Evolutionary conservation across 2,797 vertebrate species (phyloP).

Genomic region (Pelochelys cantorii): DNA sequence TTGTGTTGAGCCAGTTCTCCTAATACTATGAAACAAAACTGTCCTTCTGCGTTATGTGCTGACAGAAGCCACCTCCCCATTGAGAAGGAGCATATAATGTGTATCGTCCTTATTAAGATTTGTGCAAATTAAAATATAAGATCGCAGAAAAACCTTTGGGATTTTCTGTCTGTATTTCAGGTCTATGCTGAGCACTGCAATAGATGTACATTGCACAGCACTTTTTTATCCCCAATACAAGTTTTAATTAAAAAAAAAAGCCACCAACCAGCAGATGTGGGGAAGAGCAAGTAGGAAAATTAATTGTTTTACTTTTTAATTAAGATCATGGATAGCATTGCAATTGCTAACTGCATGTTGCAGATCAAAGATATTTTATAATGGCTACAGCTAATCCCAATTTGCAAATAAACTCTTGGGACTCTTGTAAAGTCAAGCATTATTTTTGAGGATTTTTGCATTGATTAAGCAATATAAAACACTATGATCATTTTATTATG

Average conservation of each 20-base stretch:
- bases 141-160: background rate
- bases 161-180: background rate
- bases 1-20: accelerated
- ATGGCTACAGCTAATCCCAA: background rate
- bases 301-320: background rate
- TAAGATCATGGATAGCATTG: constrained; percentile 9
- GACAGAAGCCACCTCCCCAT: accelerated
- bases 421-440: background rate
- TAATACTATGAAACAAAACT: accelerated
- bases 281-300: background rate
- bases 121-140: background rate
- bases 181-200: background rate
- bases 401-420: background rate
- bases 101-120: background rate
- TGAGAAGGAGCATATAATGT: background rate
- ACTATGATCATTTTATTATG: background rate
- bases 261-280: background rate
- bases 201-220: background rate
- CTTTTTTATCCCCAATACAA: background rate
- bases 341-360: background rate
- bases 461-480: background rate
- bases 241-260: background rate
- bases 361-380: background rate
- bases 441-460: background rate
- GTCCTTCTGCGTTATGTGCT: accelerated